These are phyloP conservation scores for Bibio marci DNA, from an alignment of 2,888 invertebrate genomes.

Conservation along the genomic window DNA sequence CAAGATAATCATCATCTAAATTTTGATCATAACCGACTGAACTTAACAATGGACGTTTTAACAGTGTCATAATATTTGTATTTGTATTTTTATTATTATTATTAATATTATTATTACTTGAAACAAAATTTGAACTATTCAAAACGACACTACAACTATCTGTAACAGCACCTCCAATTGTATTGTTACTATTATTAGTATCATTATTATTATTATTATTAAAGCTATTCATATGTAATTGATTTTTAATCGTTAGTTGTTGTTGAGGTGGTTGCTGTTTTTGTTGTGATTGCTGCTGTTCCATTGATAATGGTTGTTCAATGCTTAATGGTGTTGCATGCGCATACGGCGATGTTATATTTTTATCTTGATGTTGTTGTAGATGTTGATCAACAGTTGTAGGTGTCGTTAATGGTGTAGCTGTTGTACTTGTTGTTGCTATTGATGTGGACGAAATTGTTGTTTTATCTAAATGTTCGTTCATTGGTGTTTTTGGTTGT, in stretches of 20 bases:
- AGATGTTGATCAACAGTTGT: too few relatives aligned
- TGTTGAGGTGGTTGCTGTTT: constrained; percentile 23
- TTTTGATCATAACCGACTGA: constrained; percentile 63
- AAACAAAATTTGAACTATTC: too few relatives aligned
- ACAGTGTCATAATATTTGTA: constrained; percentile 24
- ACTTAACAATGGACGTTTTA: constrained; percentile 62
- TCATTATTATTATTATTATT: neutral
- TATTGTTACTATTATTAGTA: neutral
- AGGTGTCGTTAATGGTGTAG: constrained; percentile 6
- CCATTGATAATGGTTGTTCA: constrained; percentile 24
- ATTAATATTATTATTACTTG: neutral
- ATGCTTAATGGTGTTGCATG: constrained; percentile 26
- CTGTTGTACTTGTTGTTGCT: constrained; percentile 25
- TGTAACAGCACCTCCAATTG: neutral
- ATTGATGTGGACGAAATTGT: constrained; percentile 29
- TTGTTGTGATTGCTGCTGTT: constrained; percentile 13
- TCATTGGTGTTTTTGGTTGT: constrained; percentile 29
- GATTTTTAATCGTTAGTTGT: constrained; percentile 13
- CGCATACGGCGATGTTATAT: constrained; percentile 21
- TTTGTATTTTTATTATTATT: constrained; percentile 20
- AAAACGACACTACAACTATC: too few relatives aligned
- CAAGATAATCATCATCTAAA: constrained; percentile 63
- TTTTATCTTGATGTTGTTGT: too few relatives aligned
- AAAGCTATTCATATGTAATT: neutral
- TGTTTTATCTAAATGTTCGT: constrained; percentile 27